A percentile compares a stretch with the other conserved stretches of the same genome.
Evolutionary conservation across 2,888 invertebrate species (phyloP).

Genomic region (Temnothorax ravouxi): DNA sequence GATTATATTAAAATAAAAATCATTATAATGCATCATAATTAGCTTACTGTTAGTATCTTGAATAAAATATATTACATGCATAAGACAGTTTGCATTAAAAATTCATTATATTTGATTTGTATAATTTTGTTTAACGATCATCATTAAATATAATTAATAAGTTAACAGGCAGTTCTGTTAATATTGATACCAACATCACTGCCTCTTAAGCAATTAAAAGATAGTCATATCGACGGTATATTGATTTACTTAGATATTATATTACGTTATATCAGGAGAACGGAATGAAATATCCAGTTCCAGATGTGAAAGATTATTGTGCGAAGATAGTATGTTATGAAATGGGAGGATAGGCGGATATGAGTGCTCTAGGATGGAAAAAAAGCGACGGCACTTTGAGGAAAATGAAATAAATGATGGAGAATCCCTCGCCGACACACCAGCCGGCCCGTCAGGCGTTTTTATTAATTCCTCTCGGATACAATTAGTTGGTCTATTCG

Average conservation of each 20-base stretch:
- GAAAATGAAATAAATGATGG: constrained; percentile 84
- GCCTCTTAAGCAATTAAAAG: constrained; percentile 5
- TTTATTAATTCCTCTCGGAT: constrained; percentile 86
- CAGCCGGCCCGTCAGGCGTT: constrained; percentile 80
- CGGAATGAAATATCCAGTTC: constrained; percentile 47
- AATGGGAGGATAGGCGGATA: constrained; percentile 70
- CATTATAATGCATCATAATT: background rate
- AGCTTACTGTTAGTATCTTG: background rate
- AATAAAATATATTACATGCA: background rate
- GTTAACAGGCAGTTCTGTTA: background rate
- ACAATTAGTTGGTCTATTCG: constrained; percentile 86
- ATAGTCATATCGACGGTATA: constrained; percentile 12
- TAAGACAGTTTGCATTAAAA: background rate
- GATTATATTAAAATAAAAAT: background rate
- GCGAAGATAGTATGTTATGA: constrained; percentile 67
- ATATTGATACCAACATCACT: background rate
- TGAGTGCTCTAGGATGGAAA: constrained; percentile 64
- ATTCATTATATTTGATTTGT: background rate
- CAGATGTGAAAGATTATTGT: constrained; percentile 61
- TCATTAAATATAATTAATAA: background rate
- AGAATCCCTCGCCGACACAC: constrained; percentile 74
- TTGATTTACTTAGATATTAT: constrained; percentile 37
- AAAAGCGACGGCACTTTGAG: constrained; percentile 75
- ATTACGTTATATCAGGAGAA: constrained; percentile 28
- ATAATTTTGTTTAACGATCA: background rate